Conservation (phyloP, 1,140 invertebrate genomes). For the Neotoxoptera formosana region DNA sequence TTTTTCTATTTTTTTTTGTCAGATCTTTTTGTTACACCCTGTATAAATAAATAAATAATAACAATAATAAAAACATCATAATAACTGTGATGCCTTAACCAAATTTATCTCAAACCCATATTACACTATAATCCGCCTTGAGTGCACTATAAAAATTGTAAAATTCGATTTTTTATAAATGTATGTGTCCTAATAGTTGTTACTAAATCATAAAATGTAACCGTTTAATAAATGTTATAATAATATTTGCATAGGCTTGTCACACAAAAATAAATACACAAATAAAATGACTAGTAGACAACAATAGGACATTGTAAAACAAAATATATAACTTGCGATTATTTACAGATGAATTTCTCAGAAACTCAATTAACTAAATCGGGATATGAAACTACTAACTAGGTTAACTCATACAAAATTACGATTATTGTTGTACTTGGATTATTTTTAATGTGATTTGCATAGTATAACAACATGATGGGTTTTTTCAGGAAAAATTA, state of each 20-base stretch:
- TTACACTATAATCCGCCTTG: too few relatives aligned
- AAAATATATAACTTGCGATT: neutral
- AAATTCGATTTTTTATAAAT: too few relatives aligned
- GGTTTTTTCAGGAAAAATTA: constrained; percentile 7
- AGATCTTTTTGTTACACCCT: too few relatives aligned
- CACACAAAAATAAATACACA: neutral
- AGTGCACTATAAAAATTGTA: too few relatives aligned
- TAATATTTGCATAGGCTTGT: neutral
- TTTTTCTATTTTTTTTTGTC: too few relatives aligned
- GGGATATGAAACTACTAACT: constrained; percentile 1
- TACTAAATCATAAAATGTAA: too few relatives aligned
- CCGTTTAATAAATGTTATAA: too few relatives aligned
- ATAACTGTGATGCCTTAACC: too few relatives aligned
- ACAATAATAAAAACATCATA: too few relatives aligned
- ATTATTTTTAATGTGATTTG: neutral
- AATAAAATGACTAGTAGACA: neutral
- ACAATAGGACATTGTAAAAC: neutral
- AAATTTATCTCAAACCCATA: too few relatives aligned
- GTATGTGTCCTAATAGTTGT: too few relatives aligned
- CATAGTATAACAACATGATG: neutral
- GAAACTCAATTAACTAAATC: neutral
- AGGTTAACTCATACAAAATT: neutral
- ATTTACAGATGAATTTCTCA: neutral
- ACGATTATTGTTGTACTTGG: neutral
- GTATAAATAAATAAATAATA: too few relatives aligned